Evolutionary conservation across 2,113 vertebrate species (phyloP).

Genomic region (Limanda limanda): DNA sequence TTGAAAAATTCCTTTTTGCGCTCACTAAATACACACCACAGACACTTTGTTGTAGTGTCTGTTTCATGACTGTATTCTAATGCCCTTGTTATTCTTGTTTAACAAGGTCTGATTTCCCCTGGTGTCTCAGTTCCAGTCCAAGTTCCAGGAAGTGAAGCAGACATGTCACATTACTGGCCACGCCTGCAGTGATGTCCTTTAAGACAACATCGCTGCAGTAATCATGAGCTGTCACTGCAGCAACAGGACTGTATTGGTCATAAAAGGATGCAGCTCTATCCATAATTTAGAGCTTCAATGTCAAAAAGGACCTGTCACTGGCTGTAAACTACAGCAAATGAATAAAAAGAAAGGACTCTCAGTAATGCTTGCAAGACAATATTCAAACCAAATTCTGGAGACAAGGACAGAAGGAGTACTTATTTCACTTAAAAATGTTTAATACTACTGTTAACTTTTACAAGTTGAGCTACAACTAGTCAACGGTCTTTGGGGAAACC

Average conservation of each 20-base stretch:
- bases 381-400: constrained; percentile 38
- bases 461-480: constrained; percentile 11
- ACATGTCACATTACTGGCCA: constrained; percentile 99
- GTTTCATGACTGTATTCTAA: not conserved
- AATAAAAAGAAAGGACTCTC: constrained; percentile 35
- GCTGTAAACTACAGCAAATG: constrained; percentile 21
- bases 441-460: too few relatives aligned
- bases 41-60: not conserved
- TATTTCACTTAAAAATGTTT: not conserved
- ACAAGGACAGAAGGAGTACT: constrained; percentile 14
- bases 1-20: not conserved
- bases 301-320: constrained; percentile 29
- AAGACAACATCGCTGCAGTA: not conserved
- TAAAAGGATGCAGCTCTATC: not conserved
- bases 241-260: constrained; percentile 48
- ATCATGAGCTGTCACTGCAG: not conserved
- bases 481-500: not conserved
- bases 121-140: constrained; percentile 99
- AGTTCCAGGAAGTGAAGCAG: constrained; percentile 97
- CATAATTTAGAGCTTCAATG: constrained; percentile 32
- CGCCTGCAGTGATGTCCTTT: constrained; percentile 91
- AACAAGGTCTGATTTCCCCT: constrained; percentile 96
- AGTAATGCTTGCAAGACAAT: constrained; percentile 57
- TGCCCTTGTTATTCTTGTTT: constrained; percentile 7
- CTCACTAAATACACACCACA: not conserved